Evolutionary conservation across 2,797 vertebrate species (phyloP).

Genomic region (Pangasius djambal): DNA sequence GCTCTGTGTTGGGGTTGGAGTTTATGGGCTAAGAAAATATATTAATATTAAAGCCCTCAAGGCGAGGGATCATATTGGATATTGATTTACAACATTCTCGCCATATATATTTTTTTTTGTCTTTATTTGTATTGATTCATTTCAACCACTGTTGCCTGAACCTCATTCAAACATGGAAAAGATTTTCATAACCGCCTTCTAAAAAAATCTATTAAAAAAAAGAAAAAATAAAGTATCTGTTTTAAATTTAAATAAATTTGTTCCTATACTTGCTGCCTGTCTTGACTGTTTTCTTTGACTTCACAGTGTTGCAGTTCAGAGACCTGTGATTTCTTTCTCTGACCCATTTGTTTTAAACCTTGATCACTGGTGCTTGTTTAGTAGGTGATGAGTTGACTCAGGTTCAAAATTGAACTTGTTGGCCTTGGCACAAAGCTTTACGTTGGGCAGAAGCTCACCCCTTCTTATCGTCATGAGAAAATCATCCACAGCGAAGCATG

Average conservation of each 20-base stretch:
- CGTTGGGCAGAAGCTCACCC: too few relatives aligned
- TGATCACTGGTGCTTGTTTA: background rate
- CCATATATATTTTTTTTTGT: constrained; percentile 71
- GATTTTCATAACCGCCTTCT: constrained; percentile 99
- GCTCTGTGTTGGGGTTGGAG: constrained; percentile 76
- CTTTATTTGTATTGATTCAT: constrained; percentile 81
- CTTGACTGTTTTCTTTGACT: constrained; percentile 62
- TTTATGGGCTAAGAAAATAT: constrained; percentile 68
- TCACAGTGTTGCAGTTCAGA: too few relatives aligned
- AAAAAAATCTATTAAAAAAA: constrained; percentile 82
- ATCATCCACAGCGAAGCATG: background rate
- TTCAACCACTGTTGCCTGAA: constrained; percentile 87
- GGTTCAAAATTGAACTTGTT: background rate
- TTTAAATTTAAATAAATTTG: constrained; percentile 99
- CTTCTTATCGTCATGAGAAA: background rate
- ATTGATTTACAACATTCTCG: constrained; percentile 82
- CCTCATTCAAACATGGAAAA: constrained; percentile 89
- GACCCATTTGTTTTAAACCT: background rate
- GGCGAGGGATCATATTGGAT: constrained; percentile 71
- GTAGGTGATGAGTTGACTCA: background rate
- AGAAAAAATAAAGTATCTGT: constrained; percentile 89
- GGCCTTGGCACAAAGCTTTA: background rate
- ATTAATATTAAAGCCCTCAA: constrained; percentile 69
- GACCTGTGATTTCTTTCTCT: background rate
- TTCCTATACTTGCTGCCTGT: constrained; percentile 89